Conservation (phyloP, 2,797 vertebrate species). For the Chelon labrosus region DNA sequence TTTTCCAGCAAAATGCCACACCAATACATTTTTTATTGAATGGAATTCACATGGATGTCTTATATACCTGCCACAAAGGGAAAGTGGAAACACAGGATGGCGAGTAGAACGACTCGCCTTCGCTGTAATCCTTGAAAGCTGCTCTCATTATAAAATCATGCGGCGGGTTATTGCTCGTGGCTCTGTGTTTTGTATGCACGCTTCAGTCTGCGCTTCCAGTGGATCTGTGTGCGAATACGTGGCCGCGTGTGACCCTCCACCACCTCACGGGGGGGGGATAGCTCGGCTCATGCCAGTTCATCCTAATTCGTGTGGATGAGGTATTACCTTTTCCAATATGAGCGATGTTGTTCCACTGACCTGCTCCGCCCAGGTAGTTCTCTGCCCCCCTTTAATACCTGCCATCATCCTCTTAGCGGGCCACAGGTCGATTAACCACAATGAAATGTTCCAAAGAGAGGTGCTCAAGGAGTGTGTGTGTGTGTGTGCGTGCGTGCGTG, state of each 20-base stretch:
- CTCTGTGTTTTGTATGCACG: slow-evolving; percentile 15
- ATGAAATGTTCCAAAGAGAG: slow-evolving; percentile 56
- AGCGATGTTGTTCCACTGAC: slow-evolving; percentile 54
- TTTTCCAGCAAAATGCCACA: slow-evolving; percentile 3
- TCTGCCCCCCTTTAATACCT: slow-evolving; percentile 58
- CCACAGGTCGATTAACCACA: slow-evolving; percentile 59
- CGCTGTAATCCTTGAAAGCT: slow-evolving; percentile 8
- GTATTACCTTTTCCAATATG: slow-evolving; percentile 65
- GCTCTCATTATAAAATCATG: slow-evolving; percentile 5
- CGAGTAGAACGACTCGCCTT: slow-evolving; percentile 2
- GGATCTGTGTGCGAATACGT: slow-evolving; percentile 1
- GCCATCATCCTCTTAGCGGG: slow-evolving; percentile 72
- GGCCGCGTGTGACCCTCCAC: slow-evolving; percentile 9
- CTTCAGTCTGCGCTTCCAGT: background rate
- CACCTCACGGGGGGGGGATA: slow-evolving; percentile 20
- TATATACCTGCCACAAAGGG: slow-evolving; percentile 38
- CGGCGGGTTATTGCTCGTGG: slow-evolving; percentile 1
- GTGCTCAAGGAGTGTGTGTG: background rate
- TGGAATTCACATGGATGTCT: slow-evolving; percentile 7
- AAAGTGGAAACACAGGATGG: background rate
- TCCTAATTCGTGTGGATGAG: slow-evolving; percentile 56
- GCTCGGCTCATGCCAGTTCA: slow-evolving; percentile 53
- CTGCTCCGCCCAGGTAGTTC: slow-evolving; percentile 48
- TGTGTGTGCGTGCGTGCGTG: background rate
- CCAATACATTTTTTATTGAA: background rate